Base-by-base conservation (phyloP, 92 coral and sea anemone species). In the Porites divaricata region DNA sequence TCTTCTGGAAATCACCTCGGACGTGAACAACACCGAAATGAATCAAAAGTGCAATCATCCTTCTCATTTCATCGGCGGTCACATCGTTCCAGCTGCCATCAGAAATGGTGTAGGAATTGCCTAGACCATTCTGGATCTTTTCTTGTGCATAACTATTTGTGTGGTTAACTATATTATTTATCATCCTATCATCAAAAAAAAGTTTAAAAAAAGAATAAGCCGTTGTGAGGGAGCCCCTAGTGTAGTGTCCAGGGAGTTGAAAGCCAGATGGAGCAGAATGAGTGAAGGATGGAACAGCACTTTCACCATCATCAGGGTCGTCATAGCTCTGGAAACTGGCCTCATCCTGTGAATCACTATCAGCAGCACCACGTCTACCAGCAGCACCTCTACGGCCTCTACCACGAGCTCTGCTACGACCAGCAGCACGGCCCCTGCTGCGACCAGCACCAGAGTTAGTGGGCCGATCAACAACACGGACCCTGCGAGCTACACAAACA, bases 181-280 rank as follows among this genome's bases (percentile, higher is more conserved):
- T 81, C 85, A 90, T 79, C 21, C 85, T 75, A 4, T 53, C 57
- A 41, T 91, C 83, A 70, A 88, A 86, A 59, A 83, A 90, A 26
- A 88, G 84, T 12, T 75, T 56, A 70, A 93, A 93, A 88, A 93
- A 90, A 66, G 90, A 85, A 61, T 85, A 66, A 2, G 90, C 97
- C 49, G 83, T 90, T 13, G 66, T 84, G 85, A 90, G 90, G 51
- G 35, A 63, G n/a, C 63, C 70, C 72, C 69, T 90, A 78, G 21
- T 84, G 76, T 12, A 87, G 66, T 14, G 63, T 28, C 7, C 66
- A 78, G 25, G 77, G 69, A 93, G 73, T 65, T 93, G 90, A 5
- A 88, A 66, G 48, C 94, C 96, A n/a, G n/a, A n/a, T 0, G 84
- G 72, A 23, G 82, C 25, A 65, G 45, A n/a, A 23, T 93, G 90